Evolutionary conservation across 1,140 invertebrate species (phyloP), one percentile per base, ranked within the genome.

Genomic region (Drosophila miranda): DNA sequence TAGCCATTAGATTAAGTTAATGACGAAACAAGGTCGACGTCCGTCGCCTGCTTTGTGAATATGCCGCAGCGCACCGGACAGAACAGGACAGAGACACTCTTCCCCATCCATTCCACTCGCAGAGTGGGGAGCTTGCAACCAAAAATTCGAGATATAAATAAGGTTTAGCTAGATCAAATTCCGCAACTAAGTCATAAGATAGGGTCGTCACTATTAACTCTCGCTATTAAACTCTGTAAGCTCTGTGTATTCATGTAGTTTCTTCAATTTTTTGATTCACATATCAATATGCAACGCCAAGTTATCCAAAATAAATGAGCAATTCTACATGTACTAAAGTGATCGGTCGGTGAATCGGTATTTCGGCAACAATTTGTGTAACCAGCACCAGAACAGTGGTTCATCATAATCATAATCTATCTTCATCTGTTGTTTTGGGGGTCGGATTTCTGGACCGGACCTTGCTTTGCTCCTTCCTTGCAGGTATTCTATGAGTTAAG

Each of bases 301-400:
- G 63, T 69, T 69, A 69, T 69, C 44, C 63, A 69, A 69, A 69
- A 56, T 68, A 69, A 69, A 69, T 69, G 66, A 69, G 66, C 62
- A 69, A 69, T 69, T 69, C 66, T 69, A 69, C 44, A 34, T 69
- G 66, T 69, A 69, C 62, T 68, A 67, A 51, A 38, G 23, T 30
- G 58, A 4, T 34, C 30, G 3, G 59, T 64, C 8, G 42, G 45
- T 59, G 14, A 60, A 60, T 45, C 42, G 60, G 60, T 62, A 56
- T 45, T 62, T 45, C 42, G 59, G n/a, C 55, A 45, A 3, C 60
- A 44, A 7, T 6, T 21, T 23, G 42, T 13, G 34, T 5, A 38
- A 38, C 34, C 11, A 38, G 4, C 11, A 38, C 34, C 34, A 13
- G 9, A 11, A 38, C 34, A 5, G 11, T 11, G 11, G 34, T 13